Evolutionary conservation across 2,113 vertebrate genomes (phyloP), one percentile per base, ranked within the genome.

Genomic region (Atractosteus spatula): DNA sequence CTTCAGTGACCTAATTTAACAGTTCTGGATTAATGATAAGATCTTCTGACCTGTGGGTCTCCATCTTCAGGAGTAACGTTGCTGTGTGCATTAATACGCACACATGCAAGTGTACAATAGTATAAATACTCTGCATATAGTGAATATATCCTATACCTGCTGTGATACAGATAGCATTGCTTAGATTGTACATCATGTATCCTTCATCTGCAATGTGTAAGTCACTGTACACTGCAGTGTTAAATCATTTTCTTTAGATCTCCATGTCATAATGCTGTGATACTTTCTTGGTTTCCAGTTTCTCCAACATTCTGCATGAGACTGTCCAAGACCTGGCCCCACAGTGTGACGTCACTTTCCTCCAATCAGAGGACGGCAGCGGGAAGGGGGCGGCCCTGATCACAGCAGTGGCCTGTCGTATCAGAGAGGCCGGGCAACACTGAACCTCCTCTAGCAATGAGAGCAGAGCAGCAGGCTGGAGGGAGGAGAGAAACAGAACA

Each of bases 321-420:
- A 98, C 96, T 0, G 84, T 99, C 77, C 89, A 85, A 78, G 90
- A 93, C 74, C 66, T 99, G 88, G 92, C 96, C 0, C 97, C 97
- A 0, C 89, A 92, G 76, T 99, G 97, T 3, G 88, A 95, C 0
- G 97, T 99, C 79, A 92, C 91, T 4, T 96, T 99, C 82, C 81
- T 96, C 66, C 94, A 95, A 83, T 99, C 97, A 0, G 96, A 99
- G 78, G 97, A 99, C 0, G 97, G 97, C 79, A 99, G 97, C 0
- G 97, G 97, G 17, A 99, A 98, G 61, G 97, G 97, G 0, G 97
- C 97, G 0, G 97, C 97, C 0, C 94, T 99, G 68, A 98, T 99
- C 89, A 96, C 97, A 0, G 97, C 96, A 0, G 96, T 98, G 66
- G 96, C 97, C 14, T 99, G 95, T 45, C 90, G 97, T 66, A 88